Conservation (phyloP, 1,140 invertebrate genomes). For the Hetaerina americana region DNA sequence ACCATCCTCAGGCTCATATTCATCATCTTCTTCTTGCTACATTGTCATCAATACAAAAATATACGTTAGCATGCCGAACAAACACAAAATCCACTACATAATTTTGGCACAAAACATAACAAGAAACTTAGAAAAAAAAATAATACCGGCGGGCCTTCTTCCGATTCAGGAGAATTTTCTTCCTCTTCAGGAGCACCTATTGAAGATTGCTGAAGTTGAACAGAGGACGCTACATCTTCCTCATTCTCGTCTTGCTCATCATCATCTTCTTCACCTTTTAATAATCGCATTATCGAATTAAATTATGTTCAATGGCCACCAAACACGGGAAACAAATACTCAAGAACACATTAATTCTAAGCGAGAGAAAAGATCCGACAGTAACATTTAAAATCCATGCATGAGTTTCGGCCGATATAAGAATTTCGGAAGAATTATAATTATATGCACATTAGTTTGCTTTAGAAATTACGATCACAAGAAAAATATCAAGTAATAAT, state of each 20-base stretch:
- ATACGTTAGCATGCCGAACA: conserved; percentile 10
- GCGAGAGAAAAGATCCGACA: too few species aligned
- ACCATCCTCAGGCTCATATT: conserved; percentile 69
- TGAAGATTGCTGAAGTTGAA: neutral
- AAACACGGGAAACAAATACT: too few species aligned
- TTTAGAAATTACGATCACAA: too few species aligned
- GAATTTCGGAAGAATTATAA: too few species aligned
- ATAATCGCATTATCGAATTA: too few species aligned
- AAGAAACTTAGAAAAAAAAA: conserved; percentile 8
- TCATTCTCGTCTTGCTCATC: conserved; percentile 41
- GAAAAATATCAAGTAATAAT: neutral
- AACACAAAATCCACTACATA: conserved; percentile 4
- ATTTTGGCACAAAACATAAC: conserved; percentile 24
- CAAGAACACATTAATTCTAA: too few species aligned
- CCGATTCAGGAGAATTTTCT: conserved; percentile 59
- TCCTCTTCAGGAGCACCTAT: conserved; percentile 27
- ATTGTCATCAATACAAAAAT: conserved; percentile 3
- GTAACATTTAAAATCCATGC: too few species aligned
- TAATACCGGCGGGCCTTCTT: conserved; percentile 44
- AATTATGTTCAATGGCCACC: too few species aligned
- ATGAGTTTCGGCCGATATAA: too few species aligned
- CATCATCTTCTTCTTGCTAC: conserved; percentile 63
- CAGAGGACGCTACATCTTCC: conserved; percentile 24
- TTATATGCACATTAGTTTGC: too few species aligned
- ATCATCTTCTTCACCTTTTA: conserved; percentile 42